Conservation (phyloP, 2,888 invertebrate species). For the Eupithecia tripunctaria region DNA sequence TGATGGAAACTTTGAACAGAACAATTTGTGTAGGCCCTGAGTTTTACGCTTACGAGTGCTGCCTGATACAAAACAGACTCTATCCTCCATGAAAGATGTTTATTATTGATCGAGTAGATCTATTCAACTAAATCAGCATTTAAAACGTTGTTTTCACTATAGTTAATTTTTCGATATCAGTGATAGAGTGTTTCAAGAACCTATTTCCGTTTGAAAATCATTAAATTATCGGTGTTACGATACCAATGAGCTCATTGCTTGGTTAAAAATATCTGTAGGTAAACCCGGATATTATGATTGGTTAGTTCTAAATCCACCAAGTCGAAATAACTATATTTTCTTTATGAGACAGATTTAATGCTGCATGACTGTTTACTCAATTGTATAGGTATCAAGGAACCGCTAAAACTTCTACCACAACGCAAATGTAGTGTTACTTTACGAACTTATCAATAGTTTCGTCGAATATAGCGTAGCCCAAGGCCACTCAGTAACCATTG, state of each 20-base stretch:
- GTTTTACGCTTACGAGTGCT: not conserved
- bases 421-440: conserved; percentile 7
- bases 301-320: not conserved
- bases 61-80: conserved; percentile 6
- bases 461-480: conserved; percentile 32
- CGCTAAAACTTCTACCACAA: not conserved
- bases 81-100: not conserved
- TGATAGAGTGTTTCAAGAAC: not conserved
- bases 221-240: not conserved
- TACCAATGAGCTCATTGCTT: conserved; percentile 11
- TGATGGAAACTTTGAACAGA: not conserved
- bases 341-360: not conserved
- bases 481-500: conserved; percentile 35
- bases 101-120: not conserved
- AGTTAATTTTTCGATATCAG: not conserved
- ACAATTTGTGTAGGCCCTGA: not conserved
- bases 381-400: conserved; percentile 3
- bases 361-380: not conserved
- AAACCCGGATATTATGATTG: conserved; percentile 11
- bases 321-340: not conserved
- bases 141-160: not conserved
- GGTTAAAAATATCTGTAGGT: conserved; percentile 1
- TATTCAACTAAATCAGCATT: conserved; percentile 1
- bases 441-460: conserved; percentile 17
- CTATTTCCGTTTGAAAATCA: not conserved